Conservation (phyloP, 2,797 vertebrate species). For the Anabas testudineus region DNA sequence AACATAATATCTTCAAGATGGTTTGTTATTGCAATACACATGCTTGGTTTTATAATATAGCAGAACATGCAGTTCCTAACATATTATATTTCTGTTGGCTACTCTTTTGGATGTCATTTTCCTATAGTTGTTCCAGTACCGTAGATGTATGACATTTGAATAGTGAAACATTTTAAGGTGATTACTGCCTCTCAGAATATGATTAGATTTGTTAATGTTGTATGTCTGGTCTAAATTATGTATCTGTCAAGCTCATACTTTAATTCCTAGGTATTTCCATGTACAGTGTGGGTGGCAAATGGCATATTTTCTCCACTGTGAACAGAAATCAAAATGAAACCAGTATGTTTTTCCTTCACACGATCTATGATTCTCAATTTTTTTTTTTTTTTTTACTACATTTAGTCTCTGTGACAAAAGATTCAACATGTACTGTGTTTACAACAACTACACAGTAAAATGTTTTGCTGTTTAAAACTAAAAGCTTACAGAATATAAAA, state of each 20-base stretch:
- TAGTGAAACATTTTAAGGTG: not conserved
- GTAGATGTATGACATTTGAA: not conserved
- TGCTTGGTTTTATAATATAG: not conserved
- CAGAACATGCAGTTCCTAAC: not conserved
- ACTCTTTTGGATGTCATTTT: not conserved
- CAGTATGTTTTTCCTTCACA: not conserved
- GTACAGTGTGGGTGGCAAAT: not conserved
- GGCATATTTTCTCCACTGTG: not conserved
- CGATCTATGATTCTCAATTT: not conserved
- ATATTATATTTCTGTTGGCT: not conserved
- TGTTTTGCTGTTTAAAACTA: not conserved
- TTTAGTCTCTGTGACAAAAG: not conserved
- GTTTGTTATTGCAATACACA: slow-evolving; percentile 17
- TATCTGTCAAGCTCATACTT: not conserved
- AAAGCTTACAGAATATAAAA: not conserved
- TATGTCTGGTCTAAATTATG: not conserved
- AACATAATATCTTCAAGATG: not conserved
- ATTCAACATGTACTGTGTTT: not conserved
- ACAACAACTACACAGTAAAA: not conserved
- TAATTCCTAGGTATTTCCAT: slow-evolving; percentile 1
- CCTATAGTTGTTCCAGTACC: not conserved
- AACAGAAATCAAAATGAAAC: not conserved
- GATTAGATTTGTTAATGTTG: not conserved
- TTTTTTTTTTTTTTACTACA: not conserved
- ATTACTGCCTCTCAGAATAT: not conserved